A percentile compares a stretch with the other conserved stretches of the same genome.
These are phyloP conservation scores for Bovichtus diacanthus DNA, from an alignment of 2,797 vertebrate species.

Conservation along the genomic window DNA sequence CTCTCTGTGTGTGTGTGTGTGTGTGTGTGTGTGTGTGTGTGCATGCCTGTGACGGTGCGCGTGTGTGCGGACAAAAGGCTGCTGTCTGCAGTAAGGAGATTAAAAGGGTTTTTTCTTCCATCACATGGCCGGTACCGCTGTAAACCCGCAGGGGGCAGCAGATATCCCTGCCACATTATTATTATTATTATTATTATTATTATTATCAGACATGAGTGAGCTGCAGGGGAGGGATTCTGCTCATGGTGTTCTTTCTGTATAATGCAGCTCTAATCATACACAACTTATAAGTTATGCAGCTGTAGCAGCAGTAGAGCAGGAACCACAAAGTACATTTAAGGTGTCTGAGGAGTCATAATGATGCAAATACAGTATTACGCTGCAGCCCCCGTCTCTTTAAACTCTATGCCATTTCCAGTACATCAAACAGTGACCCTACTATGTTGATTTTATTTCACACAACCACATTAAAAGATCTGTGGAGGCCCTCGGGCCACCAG, in stretches of 20 bases:
- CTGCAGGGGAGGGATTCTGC: conserved; percentile 19
- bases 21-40: background rate
- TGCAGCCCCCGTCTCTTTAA: conserved; percentile 31
- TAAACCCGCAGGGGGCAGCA: conserved; percentile 71
- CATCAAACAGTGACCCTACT: conserved; percentile 55
- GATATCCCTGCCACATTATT: conserved; percentile 36
- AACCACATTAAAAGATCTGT: conserved; percentile 40
- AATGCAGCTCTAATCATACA: conserved; percentile 25
- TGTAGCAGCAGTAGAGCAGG: conserved; percentile 21
- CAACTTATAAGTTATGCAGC: conserved; percentile 11
- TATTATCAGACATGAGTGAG: conserved; percentile 15
- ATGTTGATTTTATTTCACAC: conserved; percentile 62
- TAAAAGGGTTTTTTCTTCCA: conserved; percentile 47
- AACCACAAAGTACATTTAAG: conserved; percentile 7
- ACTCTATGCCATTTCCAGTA: conserved; percentile 28
- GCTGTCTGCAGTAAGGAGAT: conserved; percentile 66
- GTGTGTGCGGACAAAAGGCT: background rate
- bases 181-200: conserved; percentile 24
- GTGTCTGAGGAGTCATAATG: conserved; percentile 16
- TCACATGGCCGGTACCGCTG: conserved; percentile 24
- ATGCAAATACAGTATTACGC: conserved; percentile 19
- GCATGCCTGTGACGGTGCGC: background rate
- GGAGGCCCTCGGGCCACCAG: conserved; percentile 51
- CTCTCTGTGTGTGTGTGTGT: conserved; percentile 13
- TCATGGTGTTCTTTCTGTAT: conserved; percentile 9